Evolutionary conservation across 2,113 vertebrate species (phyloP).

Genomic region (Aix galericulata): DNA sequence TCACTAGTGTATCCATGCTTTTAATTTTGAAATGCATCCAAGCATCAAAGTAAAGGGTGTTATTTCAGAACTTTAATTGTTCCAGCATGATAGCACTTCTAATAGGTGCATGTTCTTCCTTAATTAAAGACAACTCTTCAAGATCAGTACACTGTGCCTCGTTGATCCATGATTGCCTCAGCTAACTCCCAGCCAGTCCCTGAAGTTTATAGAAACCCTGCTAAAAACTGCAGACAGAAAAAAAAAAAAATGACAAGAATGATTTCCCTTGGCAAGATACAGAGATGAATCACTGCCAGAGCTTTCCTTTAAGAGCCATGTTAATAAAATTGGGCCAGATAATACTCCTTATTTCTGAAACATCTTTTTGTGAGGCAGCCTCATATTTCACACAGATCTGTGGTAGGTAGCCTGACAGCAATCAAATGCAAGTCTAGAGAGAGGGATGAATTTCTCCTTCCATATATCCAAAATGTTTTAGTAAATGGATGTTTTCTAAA

Average conservation of each 20-base stretch:
- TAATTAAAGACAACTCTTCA: slow-evolving; percentile 58
- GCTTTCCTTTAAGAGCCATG: slow-evolving; percentile 30
- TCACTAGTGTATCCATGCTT: slow-evolving; percentile 34
- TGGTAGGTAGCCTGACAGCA: slow-evolving; percentile 52
- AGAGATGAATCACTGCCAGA: slow-evolving; percentile 49
- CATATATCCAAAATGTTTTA: slow-evolving; percentile 11
- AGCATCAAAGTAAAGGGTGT: slow-evolving; percentile 41
- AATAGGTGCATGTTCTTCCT: slow-evolving; percentile 36
- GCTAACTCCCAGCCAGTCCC: slow-evolving; percentile 29
- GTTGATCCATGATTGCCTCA: neutral
- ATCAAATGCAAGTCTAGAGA: slow-evolving; percentile 8
- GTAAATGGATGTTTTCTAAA: slow-evolving; percentile 5
- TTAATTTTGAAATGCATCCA: slow-evolving; percentile 41
- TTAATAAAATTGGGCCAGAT: slow-evolving; percentile 49
- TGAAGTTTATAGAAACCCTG: slow-evolving; percentile 9
- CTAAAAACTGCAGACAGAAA: neutral
- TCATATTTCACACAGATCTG: slow-evolving; percentile 54
- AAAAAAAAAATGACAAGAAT: slow-evolving; percentile 38
- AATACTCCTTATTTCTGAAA: slow-evolving; percentile 54
- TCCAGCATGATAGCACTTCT: slow-evolving; percentile 22
- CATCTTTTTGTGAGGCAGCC: slow-evolving; percentile 55
- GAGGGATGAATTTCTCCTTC: slow-evolving; percentile 12
- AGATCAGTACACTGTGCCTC: slow-evolving; percentile 12
- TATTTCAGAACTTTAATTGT: slow-evolving; percentile 62
- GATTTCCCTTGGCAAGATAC: slow-evolving; percentile 52